A percentile compares a stretch with the other conserved stretches of the same genome.
These are phyloP conservation scores for Omphaloscelis lunosa DNA, from an alignment of 2,888 invertebrate genomes.

Conservation along the genomic window DNA sequence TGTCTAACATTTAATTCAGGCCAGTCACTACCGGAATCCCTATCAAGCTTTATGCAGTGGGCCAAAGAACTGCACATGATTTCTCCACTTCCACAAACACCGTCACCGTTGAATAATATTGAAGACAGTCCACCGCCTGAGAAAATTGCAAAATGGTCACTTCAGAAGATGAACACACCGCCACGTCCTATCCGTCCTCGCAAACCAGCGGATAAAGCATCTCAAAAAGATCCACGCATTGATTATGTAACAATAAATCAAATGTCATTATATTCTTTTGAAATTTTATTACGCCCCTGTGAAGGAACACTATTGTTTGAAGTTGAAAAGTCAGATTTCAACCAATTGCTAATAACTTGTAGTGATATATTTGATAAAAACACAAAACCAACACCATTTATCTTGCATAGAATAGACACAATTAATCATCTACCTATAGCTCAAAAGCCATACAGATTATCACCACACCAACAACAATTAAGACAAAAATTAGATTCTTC, in stretches of 20 bases:
- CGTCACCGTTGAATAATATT: too few relatives aligned
- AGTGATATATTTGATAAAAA: background rate
- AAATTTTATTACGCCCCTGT: background rate
- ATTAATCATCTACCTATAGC: background rate
- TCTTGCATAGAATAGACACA: background rate
- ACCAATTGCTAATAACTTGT: background rate
- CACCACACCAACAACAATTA: background rate
- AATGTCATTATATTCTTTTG: background rate
- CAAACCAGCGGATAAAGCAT: background rate
- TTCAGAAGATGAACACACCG: background rate
- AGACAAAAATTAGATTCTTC: background rate
- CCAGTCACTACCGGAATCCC: too few relatives aligned
- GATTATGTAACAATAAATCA: background rate
- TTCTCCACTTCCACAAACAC: background rate
- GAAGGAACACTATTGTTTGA: background rate
- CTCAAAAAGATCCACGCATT: background rate
- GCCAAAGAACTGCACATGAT: background rate
- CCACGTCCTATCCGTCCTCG: background rate
- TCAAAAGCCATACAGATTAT: slow-evolving; percentile 3
- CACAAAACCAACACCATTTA: background rate
- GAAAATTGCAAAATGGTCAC: too few relatives aligned
- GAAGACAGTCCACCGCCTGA: background rate
- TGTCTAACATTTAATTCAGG: too few relatives aligned
- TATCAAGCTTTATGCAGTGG: background rate
- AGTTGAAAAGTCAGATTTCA: background rate